Percentiles rank a stretch among this genome's conserved stretches.
These are phyloP conservation scores for Kradibia gibbosae DNA, from an alignment of 1,140 invertebrate genomes.

Conservation along the genomic window DNA sequence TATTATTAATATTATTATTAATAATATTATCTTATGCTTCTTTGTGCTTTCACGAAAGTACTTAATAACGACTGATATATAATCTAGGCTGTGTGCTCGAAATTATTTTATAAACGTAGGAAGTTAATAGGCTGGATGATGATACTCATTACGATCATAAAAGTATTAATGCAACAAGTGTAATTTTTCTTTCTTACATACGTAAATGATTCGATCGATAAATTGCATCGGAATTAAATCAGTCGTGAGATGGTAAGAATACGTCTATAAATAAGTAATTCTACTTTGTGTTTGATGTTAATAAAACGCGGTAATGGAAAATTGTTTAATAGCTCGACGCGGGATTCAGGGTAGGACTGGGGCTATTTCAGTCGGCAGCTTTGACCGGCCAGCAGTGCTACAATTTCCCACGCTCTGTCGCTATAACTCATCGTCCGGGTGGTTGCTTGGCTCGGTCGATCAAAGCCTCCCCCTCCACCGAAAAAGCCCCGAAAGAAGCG, in stretches of 20 bases:
- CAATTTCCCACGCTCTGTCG: background rate
- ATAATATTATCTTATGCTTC: background rate
- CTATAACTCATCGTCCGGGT: background rate
- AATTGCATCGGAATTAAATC: background rate
- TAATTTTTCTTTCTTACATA: background rate
- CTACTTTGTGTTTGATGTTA: background rate
- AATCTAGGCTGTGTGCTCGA: background rate
- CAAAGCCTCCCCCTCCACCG: background rate
- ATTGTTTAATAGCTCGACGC: background rate
- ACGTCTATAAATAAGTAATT: background rate
- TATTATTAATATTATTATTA: no score
- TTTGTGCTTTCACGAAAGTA: background rate
- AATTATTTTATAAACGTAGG: no score
- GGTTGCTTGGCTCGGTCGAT: background rate
- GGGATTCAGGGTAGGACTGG: background rate
- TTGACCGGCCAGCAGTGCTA: background rate
- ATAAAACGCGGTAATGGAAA: background rate
- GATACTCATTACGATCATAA: background rate
- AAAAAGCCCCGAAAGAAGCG: background rate
- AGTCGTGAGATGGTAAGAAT: background rate
- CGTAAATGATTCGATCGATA: background rate
- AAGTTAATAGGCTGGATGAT: background rate
- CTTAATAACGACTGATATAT: background rate
- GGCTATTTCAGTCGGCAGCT: background rate
- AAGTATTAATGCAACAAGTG: background rate